Evolutionary conservation across 2,113 vertebrate genomes (phyloP).

Genomic region (Alligator sinensis): DNA sequence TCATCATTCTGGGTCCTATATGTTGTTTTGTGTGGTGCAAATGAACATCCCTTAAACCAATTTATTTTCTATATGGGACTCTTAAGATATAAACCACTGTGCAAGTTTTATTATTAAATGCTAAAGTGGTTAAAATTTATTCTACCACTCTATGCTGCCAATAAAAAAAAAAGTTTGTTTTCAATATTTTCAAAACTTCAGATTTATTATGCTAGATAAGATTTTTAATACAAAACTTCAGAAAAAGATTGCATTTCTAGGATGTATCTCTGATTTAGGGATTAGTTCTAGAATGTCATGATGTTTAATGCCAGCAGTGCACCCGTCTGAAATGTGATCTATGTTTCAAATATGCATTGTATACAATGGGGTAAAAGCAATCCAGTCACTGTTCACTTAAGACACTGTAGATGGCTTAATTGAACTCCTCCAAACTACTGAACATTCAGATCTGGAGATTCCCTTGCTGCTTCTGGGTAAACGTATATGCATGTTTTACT

Average conservation of each 20-base stretch:
- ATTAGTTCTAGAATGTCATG: background rate
- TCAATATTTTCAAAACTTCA: background rate
- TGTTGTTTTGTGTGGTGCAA: background rate
- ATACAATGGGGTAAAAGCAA: background rate
- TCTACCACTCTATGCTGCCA: background rate
- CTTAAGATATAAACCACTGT: background rate
- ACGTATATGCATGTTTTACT: conserved; percentile 65
- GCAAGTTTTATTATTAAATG: background rate
- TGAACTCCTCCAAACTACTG: background rate
- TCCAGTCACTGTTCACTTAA: background rate
- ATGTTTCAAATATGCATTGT: background rate
- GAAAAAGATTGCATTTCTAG: background rate
- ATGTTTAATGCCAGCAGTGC: background rate
- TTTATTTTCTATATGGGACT: background rate
- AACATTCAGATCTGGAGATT: background rate
- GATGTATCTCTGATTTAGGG: background rate
- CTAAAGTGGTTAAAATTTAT: background rate
- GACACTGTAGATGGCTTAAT: background rate
- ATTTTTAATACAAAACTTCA: background rate
- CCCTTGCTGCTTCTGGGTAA: background rate
- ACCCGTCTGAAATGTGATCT: background rate
- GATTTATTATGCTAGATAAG: background rate
- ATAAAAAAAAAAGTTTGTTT: background rate
- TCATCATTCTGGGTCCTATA: background rate
- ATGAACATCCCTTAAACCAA: background rate